Evolutionary conservation across 1,140 invertebrate genomes (phyloP).

Genomic region (Calephelis virginiensis): DNA sequence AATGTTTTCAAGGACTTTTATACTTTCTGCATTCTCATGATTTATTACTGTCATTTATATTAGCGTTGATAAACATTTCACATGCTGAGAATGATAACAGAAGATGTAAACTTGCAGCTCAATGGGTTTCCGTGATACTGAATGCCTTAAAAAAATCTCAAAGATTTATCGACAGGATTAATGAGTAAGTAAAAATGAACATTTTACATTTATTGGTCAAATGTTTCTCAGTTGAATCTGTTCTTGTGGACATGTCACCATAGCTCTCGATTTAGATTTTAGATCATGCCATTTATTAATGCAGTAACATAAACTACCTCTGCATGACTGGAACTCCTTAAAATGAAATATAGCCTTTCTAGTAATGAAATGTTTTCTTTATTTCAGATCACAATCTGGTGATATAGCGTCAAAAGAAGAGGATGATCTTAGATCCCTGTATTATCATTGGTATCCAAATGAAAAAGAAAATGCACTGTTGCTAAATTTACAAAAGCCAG

Average conservation of each 20-base stretch:
- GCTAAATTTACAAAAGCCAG: constrained; percentile 54
- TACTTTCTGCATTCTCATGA: constrained; percentile 75
- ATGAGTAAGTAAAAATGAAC: constrained; percentile 44
- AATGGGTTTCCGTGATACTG: constrained; percentile 79
- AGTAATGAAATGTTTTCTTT: constrained; percentile 3
- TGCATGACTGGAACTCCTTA: too few species aligned
- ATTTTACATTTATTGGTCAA: background rate
- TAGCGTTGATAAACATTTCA: constrained; percentile 72
- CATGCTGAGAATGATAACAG: constrained; percentile 49
- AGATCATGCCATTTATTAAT: too few species aligned
- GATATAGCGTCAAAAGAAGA: constrained; percentile 37
- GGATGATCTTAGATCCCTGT: constrained; percentile 49
- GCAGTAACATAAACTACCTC: too few species aligned
- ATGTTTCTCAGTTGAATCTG: too few species aligned
- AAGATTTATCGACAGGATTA: constrained; percentile 48
- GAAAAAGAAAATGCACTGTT: constrained; percentile 46
- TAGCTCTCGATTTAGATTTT: background rate
- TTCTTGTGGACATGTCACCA: too few species aligned
- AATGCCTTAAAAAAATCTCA: constrained; percentile 69
- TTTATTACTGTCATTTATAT: constrained; percentile 71
- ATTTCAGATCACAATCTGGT: constrained; percentile 41
- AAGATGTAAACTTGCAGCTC: constrained; percentile 69
- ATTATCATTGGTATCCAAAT: constrained; percentile 66
- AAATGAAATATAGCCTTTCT: too few species aligned
- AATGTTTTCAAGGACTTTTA: constrained; percentile 79